Base-by-base conservation (phyloP, 2,797 vertebrate genomes). In the Dipus sagitta region DNA sequence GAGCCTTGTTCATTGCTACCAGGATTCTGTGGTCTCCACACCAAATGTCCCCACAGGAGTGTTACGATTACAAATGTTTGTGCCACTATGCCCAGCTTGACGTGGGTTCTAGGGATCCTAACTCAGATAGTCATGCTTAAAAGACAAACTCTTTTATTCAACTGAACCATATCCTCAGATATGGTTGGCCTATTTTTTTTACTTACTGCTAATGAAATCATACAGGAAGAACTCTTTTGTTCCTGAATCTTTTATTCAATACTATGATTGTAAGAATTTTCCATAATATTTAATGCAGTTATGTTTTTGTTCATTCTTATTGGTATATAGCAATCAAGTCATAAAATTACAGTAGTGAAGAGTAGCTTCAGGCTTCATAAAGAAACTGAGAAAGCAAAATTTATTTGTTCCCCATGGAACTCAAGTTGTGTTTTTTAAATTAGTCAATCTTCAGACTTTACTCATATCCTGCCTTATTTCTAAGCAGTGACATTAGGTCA, bases 251-350 rank as follows among this genome's bases (percentile, higher is more conserved):
- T 92, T 92, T 67, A n/a, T 28, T 88, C 32, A 81, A 42, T 52
- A 86, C 79, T 71, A 54, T 81, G 9, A 88, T 78, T 64, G 54
- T 88, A 32, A 87, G 47, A 82, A 67, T 81, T 92, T 80, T 14
- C 21, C 38, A 75, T 17, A 34, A 38, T 26, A 1, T 65, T 88
- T 3, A 20, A n/a, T 78, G 11, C 42, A 62, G 71, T 60, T 90
- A 9, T 81, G 90, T 86, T 74, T 58, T 93, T 87, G 5, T 67
- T 70, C 64, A 68, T 67, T 85, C 30, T 75, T 78, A 60, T 86
- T 92, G 20, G 42, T 89, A 7, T 2, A 58, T 58, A 81, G 2
- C 7, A 12, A 85, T 85, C 30, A 81, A 64, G 68, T 34, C 62
- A 76, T 52, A 71, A 32, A 88, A 47, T 72, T 74, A 38, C 52